Percentiles rank a stretch among this genome's conserved stretches.
These are phyloP conservation scores for Sebastes minor DNA, from an alignment of 2,797 vertebrate genomes.

Conservation along the genomic window DNA sequence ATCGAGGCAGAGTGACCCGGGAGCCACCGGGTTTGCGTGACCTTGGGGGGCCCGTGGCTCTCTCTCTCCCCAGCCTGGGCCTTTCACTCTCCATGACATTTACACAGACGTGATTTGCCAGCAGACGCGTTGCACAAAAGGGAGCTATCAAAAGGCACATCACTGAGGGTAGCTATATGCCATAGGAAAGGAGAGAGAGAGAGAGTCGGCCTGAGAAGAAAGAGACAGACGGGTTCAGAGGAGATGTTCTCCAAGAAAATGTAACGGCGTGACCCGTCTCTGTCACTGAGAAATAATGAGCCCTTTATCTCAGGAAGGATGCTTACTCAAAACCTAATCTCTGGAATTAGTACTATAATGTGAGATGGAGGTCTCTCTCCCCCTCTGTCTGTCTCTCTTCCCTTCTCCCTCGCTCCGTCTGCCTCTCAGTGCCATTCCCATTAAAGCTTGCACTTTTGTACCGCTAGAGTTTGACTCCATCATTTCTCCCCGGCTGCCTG, in stretches of 20 bases:
- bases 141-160: conserved; percentile 69
- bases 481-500: conserved; percentile 65
- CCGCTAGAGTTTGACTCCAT: conserved; percentile 66
- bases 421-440: conserved; percentile 67
- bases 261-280: conserved; percentile 57
- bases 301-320: conserved; percentile 73
- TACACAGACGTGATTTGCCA: conserved; percentile 78
- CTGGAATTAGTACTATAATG: conserved; percentile 71
- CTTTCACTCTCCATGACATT: conserved; percentile 72
- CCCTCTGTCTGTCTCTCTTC: conserved; percentile 28
- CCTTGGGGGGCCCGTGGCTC: conserved; percentile 42
- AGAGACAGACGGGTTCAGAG: conserved; percentile 17
- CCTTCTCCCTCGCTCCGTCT: conserved; percentile 42
- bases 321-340: conserved; percentile 71
- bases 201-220: conserved; percentile 2
- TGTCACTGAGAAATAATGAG: conserved; percentile 77
- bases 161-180: conserved; percentile 48
- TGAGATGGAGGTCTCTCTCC: conserved; percentile 61
- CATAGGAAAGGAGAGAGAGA: conserved; percentile 21
- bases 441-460: conserved; percentile 63
- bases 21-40: conserved; percentile 39
- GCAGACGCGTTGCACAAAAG: conserved; percentile 66
- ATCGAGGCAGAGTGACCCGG: conserved; percentile 38
- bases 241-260: conserved; percentile 54
- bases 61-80: conserved; percentile 25